phyloP scores from a whole-genome alignment of 2,888 invertebrate species.

The Morpho helenor region DNA sequence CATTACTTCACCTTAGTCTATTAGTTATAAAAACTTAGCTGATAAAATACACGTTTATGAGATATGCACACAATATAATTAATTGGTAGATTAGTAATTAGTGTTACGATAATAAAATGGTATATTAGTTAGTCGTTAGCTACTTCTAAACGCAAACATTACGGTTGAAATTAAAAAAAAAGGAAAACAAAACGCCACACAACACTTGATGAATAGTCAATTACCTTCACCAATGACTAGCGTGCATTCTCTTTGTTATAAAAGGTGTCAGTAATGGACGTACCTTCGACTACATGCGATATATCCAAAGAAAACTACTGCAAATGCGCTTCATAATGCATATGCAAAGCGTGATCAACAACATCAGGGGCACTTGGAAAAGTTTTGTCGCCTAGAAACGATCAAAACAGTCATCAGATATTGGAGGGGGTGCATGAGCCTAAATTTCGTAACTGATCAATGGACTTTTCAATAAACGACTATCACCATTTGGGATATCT shows the following conservation, averaged over 20 bases:
- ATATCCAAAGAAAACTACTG: slow-evolving; percentile 81
- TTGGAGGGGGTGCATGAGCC: slow-evolving; percentile 28
- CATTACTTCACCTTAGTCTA: slow-evolving; percentile 51
- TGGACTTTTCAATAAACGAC: neutral
- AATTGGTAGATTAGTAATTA: slow-evolving; percentile 22
- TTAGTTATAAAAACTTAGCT: slow-evolving; percentile 23
- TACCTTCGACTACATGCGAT: slow-evolving; percentile 80
- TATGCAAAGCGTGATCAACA: slow-evolving; percentile 81
- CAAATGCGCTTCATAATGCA: slow-evolving; percentile 81
- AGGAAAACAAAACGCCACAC: slow-evolving; percentile 11
- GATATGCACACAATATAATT: slow-evolving; percentile 27
- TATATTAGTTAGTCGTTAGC: slow-evolving; percentile 24
- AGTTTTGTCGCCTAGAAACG: slow-evolving; percentile 79
- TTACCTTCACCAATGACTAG: slow-evolving; percentile 61
- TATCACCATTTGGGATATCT: neutral
- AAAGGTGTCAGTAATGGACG: slow-evolving; percentile 74
- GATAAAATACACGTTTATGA: slow-evolving; percentile 26
- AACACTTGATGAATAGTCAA: slow-evolving; percentile 19
- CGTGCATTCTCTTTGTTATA: slow-evolving; percentile 61
- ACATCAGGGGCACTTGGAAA: slow-evolving; percentile 80
- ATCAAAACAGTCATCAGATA: slow-evolving; percentile 70
- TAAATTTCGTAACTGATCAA: slow-evolving; percentile 15
- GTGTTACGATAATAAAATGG: slow-evolving; percentile 14
- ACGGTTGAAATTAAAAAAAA: neutral
- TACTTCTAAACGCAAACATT: slow-evolving; percentile 10